Percentiles rank a stretch among this genome's conserved stretches.
These are phyloP conservation scores for Rattus rattus DNA, from an alignment of 2,113 vertebrate genomes.

Conservation along the genomic window DNA sequence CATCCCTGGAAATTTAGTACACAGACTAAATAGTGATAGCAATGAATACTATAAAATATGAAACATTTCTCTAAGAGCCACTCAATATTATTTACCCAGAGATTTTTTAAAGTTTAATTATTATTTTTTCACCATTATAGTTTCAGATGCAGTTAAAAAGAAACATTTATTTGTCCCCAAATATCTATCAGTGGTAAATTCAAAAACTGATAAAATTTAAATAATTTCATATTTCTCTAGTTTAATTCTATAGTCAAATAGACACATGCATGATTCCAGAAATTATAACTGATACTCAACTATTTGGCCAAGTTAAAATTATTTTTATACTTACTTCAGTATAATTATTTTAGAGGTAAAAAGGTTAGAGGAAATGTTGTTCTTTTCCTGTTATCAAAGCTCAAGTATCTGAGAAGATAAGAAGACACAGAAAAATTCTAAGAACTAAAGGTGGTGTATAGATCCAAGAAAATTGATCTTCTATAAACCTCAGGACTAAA, in stretches of 20 bases:
- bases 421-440: not conserved
- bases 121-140: constrained; percentile 13
- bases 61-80: not conserved
- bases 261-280: not conserved
- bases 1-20: not conserved
- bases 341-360: not conserved
- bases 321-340: not conserved
- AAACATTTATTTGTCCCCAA: not conserved
- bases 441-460: not conserved
- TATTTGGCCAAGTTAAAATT: not conserved
- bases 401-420: not conserved
- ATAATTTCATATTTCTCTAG: not conserved
- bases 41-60: not conserved
- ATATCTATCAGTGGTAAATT: not conserved
- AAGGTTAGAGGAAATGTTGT: not conserved
- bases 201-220: not conserved
- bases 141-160: not conserved
- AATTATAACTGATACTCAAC: not conserved
- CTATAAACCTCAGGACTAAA: too few species aligned
- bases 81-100: not conserved
- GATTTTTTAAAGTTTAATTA: not conserved
- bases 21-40: not conserved
- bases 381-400: not conserved
- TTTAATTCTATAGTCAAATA: not conserved
- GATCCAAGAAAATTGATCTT: not conserved